phyloP scores from a whole-genome alignment of 2,113 vertebrate species.

The Chlorocebus sabaeus region DNA sequence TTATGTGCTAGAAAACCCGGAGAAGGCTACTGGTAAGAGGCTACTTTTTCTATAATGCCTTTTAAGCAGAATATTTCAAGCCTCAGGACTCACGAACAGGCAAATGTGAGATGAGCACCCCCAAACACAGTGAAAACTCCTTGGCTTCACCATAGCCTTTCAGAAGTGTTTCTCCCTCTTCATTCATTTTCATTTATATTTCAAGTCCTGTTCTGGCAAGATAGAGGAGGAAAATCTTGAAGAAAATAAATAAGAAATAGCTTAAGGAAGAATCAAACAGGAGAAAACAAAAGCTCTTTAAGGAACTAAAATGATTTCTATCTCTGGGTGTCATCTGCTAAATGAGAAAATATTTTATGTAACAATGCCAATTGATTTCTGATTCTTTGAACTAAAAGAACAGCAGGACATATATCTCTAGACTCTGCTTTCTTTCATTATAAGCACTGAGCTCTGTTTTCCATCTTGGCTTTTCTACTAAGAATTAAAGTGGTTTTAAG shows the following conservation, averaged over 20 bases:
- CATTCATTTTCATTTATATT: not conserved
- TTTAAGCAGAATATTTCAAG: not conserved
- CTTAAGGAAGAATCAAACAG: not conserved
- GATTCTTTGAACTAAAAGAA: not conserved
- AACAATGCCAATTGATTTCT: not conserved
- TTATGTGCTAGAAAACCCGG: not conserved
- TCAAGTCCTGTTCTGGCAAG: not conserved
- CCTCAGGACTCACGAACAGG: not conserved
- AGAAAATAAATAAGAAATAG: not conserved
- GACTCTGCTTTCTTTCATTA: not conserved
- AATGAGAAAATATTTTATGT: not conserved
- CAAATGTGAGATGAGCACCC: not conserved
- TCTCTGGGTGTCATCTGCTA: not conserved
- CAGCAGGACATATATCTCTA: not conserved
- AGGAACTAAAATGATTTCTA: not conserved
- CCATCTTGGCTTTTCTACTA: not conserved
- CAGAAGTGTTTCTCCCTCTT: not conserved
- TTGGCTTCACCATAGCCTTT: not conserved
- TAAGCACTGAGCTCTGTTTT: not conserved
- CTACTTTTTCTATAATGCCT: not conserved
- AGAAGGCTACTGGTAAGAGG: not conserved
- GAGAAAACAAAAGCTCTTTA: conserved; percentile 1
- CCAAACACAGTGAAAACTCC: not conserved
- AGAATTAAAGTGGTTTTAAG: not conserved
- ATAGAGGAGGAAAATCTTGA: not conserved